A percentile compares a stretch with the other conserved stretches of the same genome.
These are phyloP conservation scores for Numida meleagris DNA, from an alignment of 2,113 vertebrate genomes.

Conservation along the genomic window DNA sequence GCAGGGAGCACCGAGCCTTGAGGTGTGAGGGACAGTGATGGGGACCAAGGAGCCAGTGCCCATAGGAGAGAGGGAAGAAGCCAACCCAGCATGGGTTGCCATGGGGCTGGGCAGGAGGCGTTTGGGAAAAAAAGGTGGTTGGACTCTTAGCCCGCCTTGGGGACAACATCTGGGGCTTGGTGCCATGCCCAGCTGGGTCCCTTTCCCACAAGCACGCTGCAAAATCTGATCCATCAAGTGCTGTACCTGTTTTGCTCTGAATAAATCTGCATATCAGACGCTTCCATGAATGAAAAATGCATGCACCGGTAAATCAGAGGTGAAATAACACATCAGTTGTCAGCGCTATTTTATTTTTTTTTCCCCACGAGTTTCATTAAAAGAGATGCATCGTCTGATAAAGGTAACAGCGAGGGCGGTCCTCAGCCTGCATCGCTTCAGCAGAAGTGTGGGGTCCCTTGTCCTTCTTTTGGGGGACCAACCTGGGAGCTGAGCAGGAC, in stretches of 20 bases:
- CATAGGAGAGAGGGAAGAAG: background rate
- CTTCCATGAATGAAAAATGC: conserved; percentile 43
- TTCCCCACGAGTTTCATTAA: background rate
- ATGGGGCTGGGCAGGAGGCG: accelerated
- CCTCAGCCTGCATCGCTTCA: background rate
- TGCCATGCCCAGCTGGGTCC: background rate
- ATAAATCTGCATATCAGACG: background rate
- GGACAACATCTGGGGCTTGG: background rate
- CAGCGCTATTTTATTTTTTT: conserved; percentile 1
- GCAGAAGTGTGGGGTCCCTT: background rate
- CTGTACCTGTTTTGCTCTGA: background rate
- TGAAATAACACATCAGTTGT: conserved; percentile 36
- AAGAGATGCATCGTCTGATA: conserved; percentile 1
- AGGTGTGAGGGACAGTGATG: background rate
- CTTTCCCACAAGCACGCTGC: background rate
- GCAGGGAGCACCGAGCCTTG: background rate
- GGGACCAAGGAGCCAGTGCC: background rate
- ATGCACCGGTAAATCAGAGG: background rate
- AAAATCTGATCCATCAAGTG: background rate
- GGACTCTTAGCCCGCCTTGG: background rate
- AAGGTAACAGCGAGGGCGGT: background rate
- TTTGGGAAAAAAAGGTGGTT: accelerated
- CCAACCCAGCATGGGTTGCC: background rate
- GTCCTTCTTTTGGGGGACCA: background rate
- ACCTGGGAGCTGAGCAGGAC: background rate